phyloP scores from a whole-genome alignment of 2,113 vertebrate species.

The Stigmatopora argus region DNA sequence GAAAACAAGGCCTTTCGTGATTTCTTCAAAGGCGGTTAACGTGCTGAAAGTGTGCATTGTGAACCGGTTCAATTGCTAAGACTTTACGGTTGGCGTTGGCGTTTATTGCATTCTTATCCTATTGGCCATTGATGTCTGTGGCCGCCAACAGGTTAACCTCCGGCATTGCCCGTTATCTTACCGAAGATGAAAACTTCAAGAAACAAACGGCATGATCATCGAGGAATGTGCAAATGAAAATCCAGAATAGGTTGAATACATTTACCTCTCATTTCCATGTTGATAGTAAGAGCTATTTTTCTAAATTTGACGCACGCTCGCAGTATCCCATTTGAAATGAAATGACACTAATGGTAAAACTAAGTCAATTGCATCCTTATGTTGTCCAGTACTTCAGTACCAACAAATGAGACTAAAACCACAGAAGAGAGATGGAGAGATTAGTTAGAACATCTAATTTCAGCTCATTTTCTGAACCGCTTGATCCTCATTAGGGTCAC shows the following conservation, averaged over 20 bases:
- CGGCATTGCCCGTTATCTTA: too few relatives aligned
- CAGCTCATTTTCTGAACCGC: too few relatives aligned
- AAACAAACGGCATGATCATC: conserved; percentile 39
- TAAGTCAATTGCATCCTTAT: conserved; percentile 15
- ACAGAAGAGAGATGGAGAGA: too few relatives aligned
- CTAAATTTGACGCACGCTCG: conserved; percentile 16
- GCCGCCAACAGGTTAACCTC: too few relatives aligned
- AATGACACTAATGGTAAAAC: conserved; percentile 11
- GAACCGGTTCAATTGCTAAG: neutral
- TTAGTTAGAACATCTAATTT: too few relatives aligned
- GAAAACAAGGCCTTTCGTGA: neutral
- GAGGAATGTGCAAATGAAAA: conserved; percentile 59
- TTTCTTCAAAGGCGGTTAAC: neutral
- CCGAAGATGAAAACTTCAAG: conserved; percentile 23
- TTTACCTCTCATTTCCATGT: conserved; percentile 58
- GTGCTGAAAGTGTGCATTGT: neutral
- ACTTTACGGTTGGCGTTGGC: neutral
- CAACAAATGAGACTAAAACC: too few relatives aligned
- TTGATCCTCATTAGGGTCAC: too few relatives aligned
- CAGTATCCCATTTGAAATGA: conserved; percentile 35
- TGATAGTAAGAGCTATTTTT: conserved; percentile 34
- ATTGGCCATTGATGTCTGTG: conserved; percentile 4
- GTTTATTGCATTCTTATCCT: conserved; percentile 5
- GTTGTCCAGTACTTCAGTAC: neutral
- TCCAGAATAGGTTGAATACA: conserved; percentile 56